These are phyloP conservation scores for Argyrosomus regius DNA, from an alignment of 2,797 vertebrate species.

Conservation along the genomic window DNA sequence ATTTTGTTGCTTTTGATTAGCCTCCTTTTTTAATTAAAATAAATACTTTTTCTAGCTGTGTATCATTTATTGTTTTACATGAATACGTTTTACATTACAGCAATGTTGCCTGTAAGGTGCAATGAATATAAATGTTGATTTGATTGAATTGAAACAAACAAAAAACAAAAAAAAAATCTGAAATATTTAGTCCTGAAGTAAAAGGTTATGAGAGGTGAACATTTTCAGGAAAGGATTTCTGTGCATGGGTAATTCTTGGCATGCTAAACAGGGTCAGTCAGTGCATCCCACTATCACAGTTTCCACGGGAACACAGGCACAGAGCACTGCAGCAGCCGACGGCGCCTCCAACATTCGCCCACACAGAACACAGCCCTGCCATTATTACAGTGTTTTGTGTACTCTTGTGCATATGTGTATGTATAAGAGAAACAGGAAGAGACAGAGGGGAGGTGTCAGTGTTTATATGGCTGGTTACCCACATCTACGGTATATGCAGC, in stretches of 20 bases:
- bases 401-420: constrained; percentile 34
- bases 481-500: constrained; percentile 3
- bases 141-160: background rate
- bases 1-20: background rate
- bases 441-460: constrained; percentile 1
- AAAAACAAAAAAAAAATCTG: background rate
- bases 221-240: constrained; percentile 21
- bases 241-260: constrained; percentile 36
- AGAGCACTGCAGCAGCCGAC: constrained; percentile 49
- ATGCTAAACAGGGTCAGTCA: constrained; percentile 67
- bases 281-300: constrained; percentile 66
- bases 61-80: background rate
- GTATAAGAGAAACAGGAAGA: constrained; percentile 3
- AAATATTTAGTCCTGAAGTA: background rate
- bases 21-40: background rate
- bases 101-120: constrained; percentile 1
- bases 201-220: constrained; percentile 2
- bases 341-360: constrained; percentile 63
- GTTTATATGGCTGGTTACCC: constrained; percentile 14
- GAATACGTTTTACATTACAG: background rate
- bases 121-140: constrained; percentile 1
- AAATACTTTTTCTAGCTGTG: background rate
- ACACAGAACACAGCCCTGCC: constrained; percentile 55
- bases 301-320: constrained; percentile 77
- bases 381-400: constrained; percentile 34